phyloP scores from a whole-genome alignment of 2,797 vertebrate species.

The Epinephelus malabaricus region DNA sequence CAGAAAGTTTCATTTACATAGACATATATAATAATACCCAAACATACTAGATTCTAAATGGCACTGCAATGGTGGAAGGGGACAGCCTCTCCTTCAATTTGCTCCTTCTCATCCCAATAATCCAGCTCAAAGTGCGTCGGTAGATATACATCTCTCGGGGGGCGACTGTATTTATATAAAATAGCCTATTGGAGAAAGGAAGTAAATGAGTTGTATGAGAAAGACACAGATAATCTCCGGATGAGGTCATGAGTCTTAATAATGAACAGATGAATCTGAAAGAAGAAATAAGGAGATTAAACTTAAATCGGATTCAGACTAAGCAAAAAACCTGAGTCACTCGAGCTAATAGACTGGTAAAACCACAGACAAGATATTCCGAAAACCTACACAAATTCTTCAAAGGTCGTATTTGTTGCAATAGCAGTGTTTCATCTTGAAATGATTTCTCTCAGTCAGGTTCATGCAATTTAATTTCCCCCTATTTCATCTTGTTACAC shows the following conservation, averaged over 20 bases:
- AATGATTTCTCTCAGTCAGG: conserved; percentile 8
- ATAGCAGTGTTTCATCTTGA: conserved; percentile 31
- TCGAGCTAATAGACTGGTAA: conserved; percentile 16
- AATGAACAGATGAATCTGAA: conserved; percentile 34
- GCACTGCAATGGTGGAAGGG: background rate
- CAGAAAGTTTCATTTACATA: background rate
- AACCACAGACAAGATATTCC: conserved; percentile 11
- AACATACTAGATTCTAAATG: background rate
- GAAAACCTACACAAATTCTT: conserved; percentile 3
- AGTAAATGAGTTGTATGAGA: background rate
- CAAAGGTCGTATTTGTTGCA: conserved; percentile 11
- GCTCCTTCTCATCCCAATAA: conserved; percentile 11
- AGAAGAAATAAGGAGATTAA: conserved; percentile 37
- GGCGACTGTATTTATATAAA: conserved; percentile 4
- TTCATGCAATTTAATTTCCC: conserved; percentile 23
- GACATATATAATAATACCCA: background rate
- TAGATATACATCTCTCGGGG: conserved; percentile 14
- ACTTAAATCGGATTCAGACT: conserved; percentile 4
- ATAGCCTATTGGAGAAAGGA: background rate
- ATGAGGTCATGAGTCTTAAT: conserved; percentile 30
- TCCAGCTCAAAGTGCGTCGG: background rate
- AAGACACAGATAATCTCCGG: conserved; percentile 20
- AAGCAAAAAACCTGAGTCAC: conserved; percentile 2
- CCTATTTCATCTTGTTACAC: conserved; percentile 44
- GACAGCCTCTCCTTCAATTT: background rate